Conservation (phyloP, 2,888 invertebrate species). For the Hydraecia micacea region DNA sequence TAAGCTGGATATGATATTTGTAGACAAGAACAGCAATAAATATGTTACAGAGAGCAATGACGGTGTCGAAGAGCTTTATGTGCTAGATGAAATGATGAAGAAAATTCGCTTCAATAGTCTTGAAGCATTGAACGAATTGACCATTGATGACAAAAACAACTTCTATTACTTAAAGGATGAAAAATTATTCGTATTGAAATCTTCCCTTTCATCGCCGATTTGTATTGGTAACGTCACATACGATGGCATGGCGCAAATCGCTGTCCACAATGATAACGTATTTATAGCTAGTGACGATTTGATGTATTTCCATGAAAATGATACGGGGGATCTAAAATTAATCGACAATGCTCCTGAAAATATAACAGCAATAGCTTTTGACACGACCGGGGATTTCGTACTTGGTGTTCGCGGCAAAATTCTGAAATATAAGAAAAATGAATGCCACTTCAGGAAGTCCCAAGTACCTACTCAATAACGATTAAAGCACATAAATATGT, state of each 20-base stretch:
- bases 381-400: slow-evolving; percentile 77
- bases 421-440: slow-evolving; percentile 78
- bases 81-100: slow-evolving; percentile 75
- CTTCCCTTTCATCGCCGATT: slow-evolving; percentile 71
- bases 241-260: slow-evolving; percentile 81
- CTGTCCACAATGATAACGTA: slow-evolving; percentile 77
- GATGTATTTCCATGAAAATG: slow-evolving; percentile 80
- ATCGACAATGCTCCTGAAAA: slow-evolving; percentile 77
- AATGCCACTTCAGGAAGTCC: slow-evolving; percentile 70
- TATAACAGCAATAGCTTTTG: slow-evolving; percentile 83
- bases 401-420: slow-evolving; percentile 80
- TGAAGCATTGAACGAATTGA: slow-evolving; percentile 80
- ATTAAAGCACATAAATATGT: not conserved
- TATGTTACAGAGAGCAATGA: slow-evolving; percentile 80
- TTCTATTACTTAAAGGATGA: slow-evolving; percentile 82
- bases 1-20: slow-evolving; percentile 80
- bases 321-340: slow-evolving; percentile 75
- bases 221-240: slow-evolving; percentile 78
- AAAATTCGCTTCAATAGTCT: slow-evolving; percentile 78
- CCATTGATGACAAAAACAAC: slow-evolving; percentile 82
- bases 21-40: slow-evolving; percentile 84
- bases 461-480: slow-evolving; percentile 48
- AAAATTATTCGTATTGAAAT: slow-evolving; percentile 78
- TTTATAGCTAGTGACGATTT: slow-evolving; percentile 81
- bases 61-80: slow-evolving; percentile 81